A percentile compares a stretch with the other conserved stretches of the same genome.
Evolutionary conservation across 2,888 invertebrate genomes (phyloP).

Genomic region (Cephonodes hylas): DNA sequence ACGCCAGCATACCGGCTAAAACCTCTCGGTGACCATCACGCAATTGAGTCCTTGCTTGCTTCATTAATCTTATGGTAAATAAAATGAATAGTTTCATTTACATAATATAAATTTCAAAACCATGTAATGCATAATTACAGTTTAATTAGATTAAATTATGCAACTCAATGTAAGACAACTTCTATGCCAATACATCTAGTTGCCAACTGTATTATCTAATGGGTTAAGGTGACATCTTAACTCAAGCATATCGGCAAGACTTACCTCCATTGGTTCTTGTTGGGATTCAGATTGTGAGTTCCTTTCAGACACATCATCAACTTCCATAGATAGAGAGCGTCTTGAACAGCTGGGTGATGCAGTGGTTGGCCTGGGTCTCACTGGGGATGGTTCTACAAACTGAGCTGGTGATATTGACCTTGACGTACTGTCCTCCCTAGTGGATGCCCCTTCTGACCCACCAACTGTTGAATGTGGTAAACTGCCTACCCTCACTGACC

Average conservation of each 20-base stretch:
- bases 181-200: background rate
- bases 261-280: slow-evolving; percentile 74
- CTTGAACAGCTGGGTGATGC: slow-evolving; percentile 75
- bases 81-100: too few species aligned
- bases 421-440: slow-evolving; percentile 69
- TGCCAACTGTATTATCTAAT: slow-evolving; percentile 9
- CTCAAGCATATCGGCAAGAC: slow-evolving; percentile 19
- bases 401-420: slow-evolving; percentile 72
- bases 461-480: slow-evolving; percentile 64
- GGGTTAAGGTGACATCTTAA: slow-evolving; percentile 1
- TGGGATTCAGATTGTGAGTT: slow-evolving; percentile 69
- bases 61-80: too few species aligned
- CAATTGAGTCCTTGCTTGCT: too few species aligned
- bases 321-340: slow-evolving; percentile 74
- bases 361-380: slow-evolving; percentile 57
- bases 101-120: background rate
- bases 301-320: slow-evolving; percentile 72
- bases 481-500: slow-evolving; percentile 66
- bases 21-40: too few species aligned
- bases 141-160: slow-evolving; percentile 5
- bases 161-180: slow-evolving; percentile 1
- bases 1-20: too few species aligned
- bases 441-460: slow-evolving; percentile 59
- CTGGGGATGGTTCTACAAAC: slow-evolving; percentile 73
- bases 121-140: background rate